phyloP scores from a whole-genome alignment of 2,113 vertebrate species.

The Salvelinus fontinalis region DNA sequence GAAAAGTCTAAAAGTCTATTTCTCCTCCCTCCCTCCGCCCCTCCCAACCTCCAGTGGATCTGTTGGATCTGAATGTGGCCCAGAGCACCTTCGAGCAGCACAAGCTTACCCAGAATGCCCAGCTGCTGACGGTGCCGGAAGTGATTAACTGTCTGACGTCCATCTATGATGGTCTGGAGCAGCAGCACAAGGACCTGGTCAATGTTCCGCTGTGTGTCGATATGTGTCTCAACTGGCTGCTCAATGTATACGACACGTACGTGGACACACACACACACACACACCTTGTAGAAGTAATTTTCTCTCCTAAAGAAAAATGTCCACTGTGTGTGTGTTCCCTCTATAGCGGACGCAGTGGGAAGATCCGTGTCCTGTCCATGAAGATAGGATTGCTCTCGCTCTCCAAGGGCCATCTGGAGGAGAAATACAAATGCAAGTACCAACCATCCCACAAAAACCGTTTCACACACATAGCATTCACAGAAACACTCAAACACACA shows the following conservation, averaged over 20 bases:
- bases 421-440: constrained; percentile 96
- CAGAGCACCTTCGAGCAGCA: constrained; percentile 91
- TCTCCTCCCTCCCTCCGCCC: no score
- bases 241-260: constrained; percentile 97
- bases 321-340: constrained; percentile 3
- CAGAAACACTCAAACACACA: background rate
- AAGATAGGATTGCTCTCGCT: constrained; percentile 95
- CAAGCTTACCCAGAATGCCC: constrained; percentile 87
- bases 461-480: background rate
- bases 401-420: constrained; percentile 93
- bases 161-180: constrained; percentile 90
- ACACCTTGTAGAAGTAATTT: background rate
- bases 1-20: background rate
- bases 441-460: background rate
- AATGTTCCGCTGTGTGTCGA: constrained; percentile 94
- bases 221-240: constrained; percentile 98
- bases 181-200: constrained; percentile 92
- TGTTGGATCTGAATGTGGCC: constrained; percentile 88
- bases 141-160: constrained; percentile 93
- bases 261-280: constrained; percentile 11
- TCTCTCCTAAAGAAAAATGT: background rate
- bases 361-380: constrained; percentile 92
- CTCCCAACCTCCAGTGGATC: constrained; percentile 80
- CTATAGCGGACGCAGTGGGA: constrained; percentile 89
- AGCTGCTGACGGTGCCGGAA: constrained; percentile 88